Evolutionary conservation across 2,797 vertebrate genomes (phyloP).

Genomic region (Ctenopoma kingsleyae): DNA sequence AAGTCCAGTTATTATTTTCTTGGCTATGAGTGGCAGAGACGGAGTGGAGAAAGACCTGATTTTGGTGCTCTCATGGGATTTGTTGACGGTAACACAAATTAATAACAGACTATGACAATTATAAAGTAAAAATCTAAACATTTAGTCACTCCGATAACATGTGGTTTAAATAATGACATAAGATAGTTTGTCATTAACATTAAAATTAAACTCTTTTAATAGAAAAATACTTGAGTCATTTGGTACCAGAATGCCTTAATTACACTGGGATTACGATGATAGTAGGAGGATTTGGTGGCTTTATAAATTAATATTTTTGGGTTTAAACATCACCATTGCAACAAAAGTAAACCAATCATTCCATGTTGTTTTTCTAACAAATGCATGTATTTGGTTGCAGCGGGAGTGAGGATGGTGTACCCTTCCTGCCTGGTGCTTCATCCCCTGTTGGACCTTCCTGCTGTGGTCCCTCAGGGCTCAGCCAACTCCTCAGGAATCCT

Average conservation of each 20-base stretch:
- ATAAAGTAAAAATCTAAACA: no score
- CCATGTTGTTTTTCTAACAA: not conserved
- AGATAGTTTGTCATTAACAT: no score
- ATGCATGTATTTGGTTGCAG: constrained; percentile 71
- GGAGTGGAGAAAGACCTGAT: no score
- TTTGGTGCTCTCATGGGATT: not conserved
- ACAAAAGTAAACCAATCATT: not conserved
- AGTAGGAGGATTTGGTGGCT: not conserved
- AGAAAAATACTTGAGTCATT: not conserved
- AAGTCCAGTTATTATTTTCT: not conserved
- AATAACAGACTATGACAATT: no score
- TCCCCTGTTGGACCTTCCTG: constrained; percentile 92
- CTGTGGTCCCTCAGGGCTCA: constrained; percentile 86
- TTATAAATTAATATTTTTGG: not conserved
- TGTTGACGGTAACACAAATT: no score
- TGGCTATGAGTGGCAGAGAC: no score
- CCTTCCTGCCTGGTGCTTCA: constrained; percentile 94
- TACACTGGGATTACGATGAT: not conserved
- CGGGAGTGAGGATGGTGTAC: constrained; percentile 95
- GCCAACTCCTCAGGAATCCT: constrained; percentile 90
- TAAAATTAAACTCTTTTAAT: not conserved
- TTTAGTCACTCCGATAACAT: no score
- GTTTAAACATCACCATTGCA: not conserved
- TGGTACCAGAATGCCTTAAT: no score
- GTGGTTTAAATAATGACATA: no score